Evolutionary conservation across 2,797 vertebrate genomes (phyloP).

Genomic region (Schizopygopsis malacanthus): DNA sequence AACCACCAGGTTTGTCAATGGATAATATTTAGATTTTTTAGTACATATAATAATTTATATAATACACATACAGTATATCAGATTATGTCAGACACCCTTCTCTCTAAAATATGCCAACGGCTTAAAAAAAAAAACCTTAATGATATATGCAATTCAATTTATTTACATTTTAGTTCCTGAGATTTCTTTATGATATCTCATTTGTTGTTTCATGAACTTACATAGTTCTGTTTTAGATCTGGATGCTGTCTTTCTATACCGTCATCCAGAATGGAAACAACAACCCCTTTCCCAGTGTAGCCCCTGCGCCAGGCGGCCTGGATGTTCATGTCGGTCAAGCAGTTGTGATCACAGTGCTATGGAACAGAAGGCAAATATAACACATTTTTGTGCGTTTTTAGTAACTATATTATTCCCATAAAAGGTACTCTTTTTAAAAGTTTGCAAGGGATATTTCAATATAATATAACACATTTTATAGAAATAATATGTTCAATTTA

Average conservation of each 20-base stretch:
- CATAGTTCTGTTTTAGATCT: slow-evolving; percentile 94
- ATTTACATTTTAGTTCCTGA: not conserved
- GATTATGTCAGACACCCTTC: not conserved
- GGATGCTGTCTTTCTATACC: slow-evolving; percentile 92
- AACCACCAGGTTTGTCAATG: not conserved
- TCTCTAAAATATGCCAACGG: too few species aligned
- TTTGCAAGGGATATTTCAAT: not conserved
- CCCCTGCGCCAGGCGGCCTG: slow-evolving; percentile 91
- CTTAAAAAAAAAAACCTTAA: too few species aligned
- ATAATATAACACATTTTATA: not conserved
- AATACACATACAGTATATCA: not conserved
- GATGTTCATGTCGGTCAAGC: slow-evolving; percentile 91
- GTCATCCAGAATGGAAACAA: slow-evolving; percentile 93
- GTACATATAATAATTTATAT: not conserved
- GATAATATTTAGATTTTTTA: not conserved
- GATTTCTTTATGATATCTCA: too few species aligned
- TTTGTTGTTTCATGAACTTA: slow-evolving; percentile 72
- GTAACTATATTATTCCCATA: not conserved
- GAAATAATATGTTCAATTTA: not conserved
- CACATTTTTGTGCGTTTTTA: not conserved
- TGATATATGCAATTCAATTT: not conserved
- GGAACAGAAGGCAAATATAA: slow-evolving; percentile 1
- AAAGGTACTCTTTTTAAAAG: not conserved
- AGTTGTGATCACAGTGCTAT: slow-evolving; percentile 87
- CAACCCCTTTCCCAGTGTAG: slow-evolving; percentile 93